Conservation (phyloP, 1,140 invertebrate species). For the Bombus superbus region DNA sequence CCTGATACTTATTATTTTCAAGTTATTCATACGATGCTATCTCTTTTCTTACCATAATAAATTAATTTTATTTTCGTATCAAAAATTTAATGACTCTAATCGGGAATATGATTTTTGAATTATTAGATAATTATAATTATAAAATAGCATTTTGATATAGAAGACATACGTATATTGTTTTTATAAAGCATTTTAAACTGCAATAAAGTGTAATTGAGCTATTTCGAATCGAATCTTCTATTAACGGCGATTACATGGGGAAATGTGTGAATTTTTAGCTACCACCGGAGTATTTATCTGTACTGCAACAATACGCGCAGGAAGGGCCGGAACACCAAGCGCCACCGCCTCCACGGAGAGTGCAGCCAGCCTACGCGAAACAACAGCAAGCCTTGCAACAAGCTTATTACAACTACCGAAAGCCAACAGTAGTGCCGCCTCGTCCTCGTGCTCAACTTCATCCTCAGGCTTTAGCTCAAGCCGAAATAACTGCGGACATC, state of each 20-base stretch:
- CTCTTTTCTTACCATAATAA: neutral
- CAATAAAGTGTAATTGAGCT: neutral
- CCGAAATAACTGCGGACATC: slow-evolving; percentile 70
- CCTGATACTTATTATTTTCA: neutral
- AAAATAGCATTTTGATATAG: too few relatives aligned
- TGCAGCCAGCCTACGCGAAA: slow-evolving; percentile 73
- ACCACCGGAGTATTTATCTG: slow-evolving; percentile 76
- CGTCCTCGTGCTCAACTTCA: slow-evolving; percentile 74
- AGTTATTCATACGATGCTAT: too few relatives aligned
- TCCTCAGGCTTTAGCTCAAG: slow-evolving; percentile 74
- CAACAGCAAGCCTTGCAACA: slow-evolving; percentile 78
- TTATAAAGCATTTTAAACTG: neutral
- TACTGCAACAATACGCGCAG: slow-evolving; percentile 77
- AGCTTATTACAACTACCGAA: slow-evolving; percentile 77
- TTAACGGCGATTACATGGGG: neutral
- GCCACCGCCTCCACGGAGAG: slow-evolving; percentile 64
- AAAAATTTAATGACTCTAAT: neutral
- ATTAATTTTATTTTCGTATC: neutral
- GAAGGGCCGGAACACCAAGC: slow-evolving; percentile 63
- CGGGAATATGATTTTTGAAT: neutral
- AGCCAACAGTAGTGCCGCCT: slow-evolving; percentile 73
- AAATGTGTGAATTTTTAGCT: slow-evolving; percentile 72
- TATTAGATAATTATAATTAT: too few relatives aligned
- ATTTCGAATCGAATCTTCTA: neutral
- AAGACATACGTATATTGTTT: neutral